These are phyloP conservation scores for Protaetia brevitarsis DNA, from an alignment of 1,140 invertebrate species.

Conservation along the genomic window DNA sequence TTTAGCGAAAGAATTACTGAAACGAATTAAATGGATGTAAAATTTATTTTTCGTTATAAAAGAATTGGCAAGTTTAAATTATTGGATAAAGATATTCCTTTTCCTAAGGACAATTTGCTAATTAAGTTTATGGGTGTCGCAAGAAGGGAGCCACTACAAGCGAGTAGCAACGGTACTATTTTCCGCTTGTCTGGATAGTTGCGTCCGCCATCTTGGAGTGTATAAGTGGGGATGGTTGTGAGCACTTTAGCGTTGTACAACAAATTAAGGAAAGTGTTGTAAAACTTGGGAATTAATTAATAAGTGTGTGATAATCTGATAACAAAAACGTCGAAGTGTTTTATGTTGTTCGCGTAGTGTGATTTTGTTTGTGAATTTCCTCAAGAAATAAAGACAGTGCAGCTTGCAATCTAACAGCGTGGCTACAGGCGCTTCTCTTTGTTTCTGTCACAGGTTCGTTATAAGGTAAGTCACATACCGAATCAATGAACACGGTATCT, in stretches of 20 bases:
- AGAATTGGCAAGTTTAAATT: background rate
- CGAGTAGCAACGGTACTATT: constrained; percentile 34
- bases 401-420: constrained; percentile 45
- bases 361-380: constrained; percentile 39
- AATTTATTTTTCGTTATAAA: background rate
- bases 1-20: background rate
- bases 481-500: constrained; percentile 11
- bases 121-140: constrained; percentile 26
- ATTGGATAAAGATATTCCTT: constrained; percentile 25
- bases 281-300: constrained; percentile 34
- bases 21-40: background rate
- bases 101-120: constrained; percentile 28
- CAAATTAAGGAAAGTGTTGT: constrained; percentile 38
- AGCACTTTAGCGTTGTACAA: constrained; percentile 36
- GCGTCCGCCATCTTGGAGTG: constrained; percentile 46
- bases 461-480: constrained; percentile 39
- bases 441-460: constrained; percentile 42
- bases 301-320: constrained; percentile 21
- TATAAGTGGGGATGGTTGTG: constrained; percentile 44
- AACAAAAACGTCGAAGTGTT: constrained; percentile 19
- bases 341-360: constrained; percentile 33
- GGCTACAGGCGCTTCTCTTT: constrained; percentile 45
- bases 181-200: constrained; percentile 30
- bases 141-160: constrained; percentile 29
- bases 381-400: constrained; percentile 35